A percentile compares a stretch with the other conserved stretches of the same genome.
Conservation (phyloP, 2,113 vertebrate genomes). For the Nycticorax nycticorax region DNA sequence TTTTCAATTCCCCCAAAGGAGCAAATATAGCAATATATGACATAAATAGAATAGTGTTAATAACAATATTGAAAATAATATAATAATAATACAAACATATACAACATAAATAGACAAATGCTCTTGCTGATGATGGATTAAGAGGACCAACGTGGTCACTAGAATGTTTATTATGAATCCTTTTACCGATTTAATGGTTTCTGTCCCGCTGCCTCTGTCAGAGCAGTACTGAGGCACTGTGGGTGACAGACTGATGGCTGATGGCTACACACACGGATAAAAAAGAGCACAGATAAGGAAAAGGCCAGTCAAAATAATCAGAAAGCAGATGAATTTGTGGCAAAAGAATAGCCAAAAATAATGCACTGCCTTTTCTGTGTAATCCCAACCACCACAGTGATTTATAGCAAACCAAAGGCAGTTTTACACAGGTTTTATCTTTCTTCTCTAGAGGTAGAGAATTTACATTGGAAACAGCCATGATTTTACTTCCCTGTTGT, state of each 20-base stretch:
- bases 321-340: not conserved
- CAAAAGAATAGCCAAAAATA: not conserved
- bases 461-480: not conserved
- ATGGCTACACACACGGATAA: not conserved
- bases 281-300: not conserved
- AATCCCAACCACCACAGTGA: not conserved
- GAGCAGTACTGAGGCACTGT: not conserved
- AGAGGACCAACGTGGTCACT: not conserved
- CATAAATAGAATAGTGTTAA: not conserved
- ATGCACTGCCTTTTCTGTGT: not conserved
- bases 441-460: not conserved
- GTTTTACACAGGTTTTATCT: not conserved
- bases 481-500: not conserved
- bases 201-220: not conserved
- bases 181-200: not conserved
- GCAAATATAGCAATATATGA: not conserved
- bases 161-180: not conserved
- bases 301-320: not conserved
- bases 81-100: not conserved
- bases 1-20: not conserved
- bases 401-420: not conserved
- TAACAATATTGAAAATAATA: not conserved
- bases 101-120: not conserved
- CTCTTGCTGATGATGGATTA: not conserved
- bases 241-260: not conserved